These are phyloP conservation scores for Anableps anableps DNA, from an alignment of 2,797 vertebrate genomes.

Conservation along the genomic window DNA sequence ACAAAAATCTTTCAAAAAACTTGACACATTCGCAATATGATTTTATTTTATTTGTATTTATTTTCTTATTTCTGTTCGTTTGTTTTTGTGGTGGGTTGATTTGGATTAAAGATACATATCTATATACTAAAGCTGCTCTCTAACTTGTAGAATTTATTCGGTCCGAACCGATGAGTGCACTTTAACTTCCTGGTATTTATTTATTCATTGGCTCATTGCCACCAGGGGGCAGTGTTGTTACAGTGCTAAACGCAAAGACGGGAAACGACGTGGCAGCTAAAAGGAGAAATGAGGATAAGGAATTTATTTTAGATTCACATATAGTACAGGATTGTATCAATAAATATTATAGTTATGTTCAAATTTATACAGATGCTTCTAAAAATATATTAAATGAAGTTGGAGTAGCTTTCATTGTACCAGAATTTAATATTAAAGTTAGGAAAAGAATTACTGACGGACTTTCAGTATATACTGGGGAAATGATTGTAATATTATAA, in stretches of 20 bases:
- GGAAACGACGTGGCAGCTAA: constrained; percentile 78
- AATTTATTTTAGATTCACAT: no score
- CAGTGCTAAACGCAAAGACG: constrained; percentile 5
- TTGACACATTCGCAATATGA: not conserved
- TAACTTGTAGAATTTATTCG: not conserved
- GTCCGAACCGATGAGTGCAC: not conserved
- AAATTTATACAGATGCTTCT: no score
- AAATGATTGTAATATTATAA: no score
- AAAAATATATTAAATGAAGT: no score
- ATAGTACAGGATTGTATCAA: no score
- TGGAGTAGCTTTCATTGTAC: no score
- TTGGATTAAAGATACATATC: not conserved
- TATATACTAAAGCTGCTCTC: not conserved
- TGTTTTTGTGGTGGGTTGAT: not conserved
- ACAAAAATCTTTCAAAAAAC: not conserved
- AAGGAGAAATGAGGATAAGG: no score
- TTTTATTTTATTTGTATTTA: not conserved
- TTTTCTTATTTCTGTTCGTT: not conserved
- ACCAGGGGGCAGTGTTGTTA: constrained; percentile 18
- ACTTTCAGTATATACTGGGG: no score
- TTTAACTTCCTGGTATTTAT: not conserved
- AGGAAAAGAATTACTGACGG: no score
- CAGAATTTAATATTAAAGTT: no score
- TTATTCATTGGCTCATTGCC: not conserved
- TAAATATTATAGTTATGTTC: no score